A percentile compares a stretch with the other conserved stretches of the same genome.
Evolutionary conservation across 2,797 vertebrate species (phyloP).

Genomic region (Sandelia bainsii): DNA sequence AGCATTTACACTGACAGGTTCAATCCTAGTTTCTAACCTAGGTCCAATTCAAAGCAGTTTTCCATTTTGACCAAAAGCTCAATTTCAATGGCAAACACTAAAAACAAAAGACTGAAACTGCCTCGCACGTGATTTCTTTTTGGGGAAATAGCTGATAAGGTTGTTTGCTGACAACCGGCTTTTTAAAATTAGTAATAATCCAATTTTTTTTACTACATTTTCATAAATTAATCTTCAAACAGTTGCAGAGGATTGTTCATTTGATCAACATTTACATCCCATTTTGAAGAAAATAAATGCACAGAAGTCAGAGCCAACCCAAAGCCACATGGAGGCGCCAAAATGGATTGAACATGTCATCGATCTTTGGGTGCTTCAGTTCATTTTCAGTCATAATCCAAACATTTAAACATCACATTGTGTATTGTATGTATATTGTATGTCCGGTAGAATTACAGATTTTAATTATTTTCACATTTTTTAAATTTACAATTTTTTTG

Average conservation of each 20-base stretch:
- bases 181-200: conserved; percentile 61
- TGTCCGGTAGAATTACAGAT: not conserved
- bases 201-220: conserved; percentile 48
- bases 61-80: conserved; percentile 62
- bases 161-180: conserved; percentile 72
- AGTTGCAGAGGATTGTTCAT: conserved; percentile 45
- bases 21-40: conserved; percentile 69
- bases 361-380: conserved; percentile 27
- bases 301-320: conserved; percentile 44
- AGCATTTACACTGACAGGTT: conserved; percentile 74
- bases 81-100: conserved; percentile 69
- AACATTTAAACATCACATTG: not conserved
- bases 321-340: conserved; percentile 16
- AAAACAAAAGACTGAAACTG: conserved; percentile 64
- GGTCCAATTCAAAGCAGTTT: conserved; percentile 74
- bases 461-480: not conserved
- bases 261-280: conserved; percentile 49
- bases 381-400: not conserved
- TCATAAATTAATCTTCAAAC: conserved; percentile 56
- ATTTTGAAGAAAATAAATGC: conserved; percentile 31
- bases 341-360: not conserved
- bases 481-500: not conserved
- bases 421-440: too few relatives aligned
- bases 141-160: conserved; percentile 80
- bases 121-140: conserved; percentile 70